Percentiles rank a stretch among this genome's conserved stretches.
These are phyloP conservation scores for Lophotis ruficrista DNA, from an alignment of 2,113 vertebrate species.

Conservation along the genomic window DNA sequence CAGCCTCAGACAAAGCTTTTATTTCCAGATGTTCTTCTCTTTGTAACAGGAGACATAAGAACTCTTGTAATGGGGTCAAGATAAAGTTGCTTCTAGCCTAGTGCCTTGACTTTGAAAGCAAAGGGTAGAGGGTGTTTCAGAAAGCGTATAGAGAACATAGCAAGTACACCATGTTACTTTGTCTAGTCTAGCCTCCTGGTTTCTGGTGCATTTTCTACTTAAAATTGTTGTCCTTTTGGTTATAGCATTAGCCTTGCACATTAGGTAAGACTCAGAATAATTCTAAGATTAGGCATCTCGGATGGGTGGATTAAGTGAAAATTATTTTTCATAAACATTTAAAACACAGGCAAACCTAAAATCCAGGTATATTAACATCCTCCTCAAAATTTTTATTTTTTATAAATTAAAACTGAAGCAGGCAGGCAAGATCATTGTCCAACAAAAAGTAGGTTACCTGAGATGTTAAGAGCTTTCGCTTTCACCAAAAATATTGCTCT, in stretches of 20 bases:
- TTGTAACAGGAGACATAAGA: background rate
- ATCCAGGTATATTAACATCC: background rate
- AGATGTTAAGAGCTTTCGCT: background rate
- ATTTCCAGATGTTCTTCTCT: constrained; percentile 61
- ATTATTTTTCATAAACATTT: background rate
- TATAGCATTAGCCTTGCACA: background rate
- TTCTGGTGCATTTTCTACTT: background rate
- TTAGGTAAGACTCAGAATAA: constrained; percentile 28
- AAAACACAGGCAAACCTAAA: background rate
- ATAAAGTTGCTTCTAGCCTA: background rate
- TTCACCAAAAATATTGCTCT: background rate
- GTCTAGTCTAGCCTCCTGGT: background rate
- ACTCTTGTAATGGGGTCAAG: background rate
- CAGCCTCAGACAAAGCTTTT: constrained; percentile 37
- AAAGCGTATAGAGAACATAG: background rate
- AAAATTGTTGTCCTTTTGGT: background rate
- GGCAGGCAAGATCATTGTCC: background rate
- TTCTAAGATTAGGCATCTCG: background rate
- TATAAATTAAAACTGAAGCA: background rate
- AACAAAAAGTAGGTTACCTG: background rate
- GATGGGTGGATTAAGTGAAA: background rate
- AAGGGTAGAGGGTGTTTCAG: background rate
- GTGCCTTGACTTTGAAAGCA: background rate
- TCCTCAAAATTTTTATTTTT: background rate
- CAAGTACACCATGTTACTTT: background rate